Evolutionary conservation across 2,888 invertebrate genomes (phyloP), one percentile per base, ranked within the genome.

Genomic region (Synanthedon andrenaeformis): DNA sequence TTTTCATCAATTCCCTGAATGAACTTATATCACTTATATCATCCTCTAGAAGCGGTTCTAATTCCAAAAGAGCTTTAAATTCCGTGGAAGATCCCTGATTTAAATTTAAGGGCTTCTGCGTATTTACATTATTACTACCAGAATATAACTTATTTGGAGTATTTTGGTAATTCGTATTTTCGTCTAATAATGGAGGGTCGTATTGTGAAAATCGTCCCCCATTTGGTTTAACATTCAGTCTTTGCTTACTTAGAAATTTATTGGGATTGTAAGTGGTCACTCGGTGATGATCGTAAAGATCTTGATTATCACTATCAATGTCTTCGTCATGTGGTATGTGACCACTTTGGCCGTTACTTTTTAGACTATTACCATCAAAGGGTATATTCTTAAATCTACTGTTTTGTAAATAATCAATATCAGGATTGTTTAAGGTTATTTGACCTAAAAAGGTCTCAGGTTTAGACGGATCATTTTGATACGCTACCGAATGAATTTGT

Each of bases 371-470:
- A n/a, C 79, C 76, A 65, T 88, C 86, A 61, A 87, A 87, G 49
- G 82, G 85, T 60, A 83, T 74, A 61, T 79, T 85, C 65, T 85
- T 85, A 63, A 83, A 87, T 61, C 85, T 74, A 59, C 63, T 83
- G 56, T 83, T 82, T 69, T 85, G 81, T 57, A 83, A 70, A 59
- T 82, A 83, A 59, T 87, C 83, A 56, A 88, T 83, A 64, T 89
- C 90, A 13, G 90, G 90, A 70, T 89, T 90, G 64, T 90, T 89
- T 55, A 91, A 78, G 14, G 90, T 90, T 51, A 90, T 90, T 79
- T 91, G 89, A 8, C 90, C 90, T 55, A 91, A 73, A 70, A 91
- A 91, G 48, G 90, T 89, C 80, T 91, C 91, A 23, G 89, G 89
- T 67, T 90, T 89, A 3, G 90, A 89, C 12, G 90, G 90, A 64